These are phyloP conservation scores for Hylaea fasciaria DNA, from an alignment of 2,888 invertebrate genomes.

Conservation along the genomic window DNA sequence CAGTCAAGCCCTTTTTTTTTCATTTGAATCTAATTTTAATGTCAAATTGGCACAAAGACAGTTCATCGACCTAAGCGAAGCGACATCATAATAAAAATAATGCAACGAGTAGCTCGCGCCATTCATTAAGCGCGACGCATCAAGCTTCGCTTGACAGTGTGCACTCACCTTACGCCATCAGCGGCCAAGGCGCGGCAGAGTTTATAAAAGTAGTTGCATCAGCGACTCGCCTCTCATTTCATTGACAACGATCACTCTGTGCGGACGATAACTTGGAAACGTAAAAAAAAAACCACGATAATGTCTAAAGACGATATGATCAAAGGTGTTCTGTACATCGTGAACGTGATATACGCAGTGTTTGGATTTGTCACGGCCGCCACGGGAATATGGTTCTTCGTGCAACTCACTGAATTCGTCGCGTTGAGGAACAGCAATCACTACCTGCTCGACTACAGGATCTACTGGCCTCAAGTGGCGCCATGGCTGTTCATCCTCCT, in stretches of 20 bases:
- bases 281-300: conserved; percentile 2
- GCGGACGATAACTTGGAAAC: conserved; percentile 53
- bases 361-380: conserved; percentile 77
- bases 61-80: conserved; percentile 20
- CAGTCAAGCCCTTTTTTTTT: too few relatives aligned
- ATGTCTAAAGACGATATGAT: conserved; percentile 78
- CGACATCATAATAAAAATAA: conserved; percentile 12
- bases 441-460: conserved; percentile 75
- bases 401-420: conserved; percentile 76
- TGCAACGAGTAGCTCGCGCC: conserved; percentile 18
- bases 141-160: conserved; percentile 41
- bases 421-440: conserved; percentile 76
- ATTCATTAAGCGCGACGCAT: conserved; percentile 34
- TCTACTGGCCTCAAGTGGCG: conserved; percentile 81
- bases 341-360: conserved; percentile 76
- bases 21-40: not conserved
- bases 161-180: conserved; percentile 32
- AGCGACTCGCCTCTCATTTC: conserved; percentile 70
- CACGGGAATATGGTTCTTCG: conserved; percentile 81
- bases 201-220: conserved; percentile 74
- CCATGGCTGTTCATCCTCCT: conserved; percentile 80
- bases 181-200: conserved; percentile 57
- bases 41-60: not conserved
- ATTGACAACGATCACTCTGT: conserved; percentile 61
- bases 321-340: conserved; percentile 72